Evolutionary conservation across 2,888 invertebrate genomes (phyloP).

Genomic region (Pegoplata infirma): DNA sequence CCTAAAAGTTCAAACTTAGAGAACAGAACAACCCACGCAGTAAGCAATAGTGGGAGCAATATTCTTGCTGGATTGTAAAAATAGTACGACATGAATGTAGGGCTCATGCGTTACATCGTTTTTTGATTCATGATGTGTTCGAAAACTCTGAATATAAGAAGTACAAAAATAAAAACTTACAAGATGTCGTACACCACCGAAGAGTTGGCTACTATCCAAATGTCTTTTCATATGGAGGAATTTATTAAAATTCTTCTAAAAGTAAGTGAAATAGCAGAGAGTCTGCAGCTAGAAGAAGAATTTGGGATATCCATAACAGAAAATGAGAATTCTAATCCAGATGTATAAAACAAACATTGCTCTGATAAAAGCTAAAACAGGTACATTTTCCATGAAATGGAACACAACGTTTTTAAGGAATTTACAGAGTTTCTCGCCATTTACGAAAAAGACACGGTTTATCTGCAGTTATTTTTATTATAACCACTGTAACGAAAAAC

Average conservation of each 20-base stretch:
- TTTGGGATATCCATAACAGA: not conserved
- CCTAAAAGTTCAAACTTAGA: conserved; percentile 6
- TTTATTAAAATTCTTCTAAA: not conserved
- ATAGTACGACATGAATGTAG: no score
- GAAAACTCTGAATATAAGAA: no score
- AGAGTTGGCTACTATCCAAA: no score
- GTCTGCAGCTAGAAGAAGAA: conserved; percentile 10
- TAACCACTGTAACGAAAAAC: no score
- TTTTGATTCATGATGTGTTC: no score
- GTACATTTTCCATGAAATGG: conserved; percentile 12
- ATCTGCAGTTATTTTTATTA: not conserved
- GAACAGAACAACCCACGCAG: conserved; percentile 2
- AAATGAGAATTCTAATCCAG: not conserved
- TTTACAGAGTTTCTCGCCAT: conserved; percentile 7
- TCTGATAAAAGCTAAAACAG: conserved; percentile 17
- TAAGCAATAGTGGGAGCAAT: no score
- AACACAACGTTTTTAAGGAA: conserved; percentile 9
- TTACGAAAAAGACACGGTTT: conserved; percentile 23
- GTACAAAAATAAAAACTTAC: no score
- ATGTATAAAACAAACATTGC: conserved; percentile 9
- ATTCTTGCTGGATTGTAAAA: no score
- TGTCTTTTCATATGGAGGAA: no score
- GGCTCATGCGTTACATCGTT: no score
- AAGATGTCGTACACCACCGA: no score
- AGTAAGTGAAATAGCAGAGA: no score